Conservation (phyloP, 2,888 invertebrate genomes). For the Drosophila pegasa region DNA sequence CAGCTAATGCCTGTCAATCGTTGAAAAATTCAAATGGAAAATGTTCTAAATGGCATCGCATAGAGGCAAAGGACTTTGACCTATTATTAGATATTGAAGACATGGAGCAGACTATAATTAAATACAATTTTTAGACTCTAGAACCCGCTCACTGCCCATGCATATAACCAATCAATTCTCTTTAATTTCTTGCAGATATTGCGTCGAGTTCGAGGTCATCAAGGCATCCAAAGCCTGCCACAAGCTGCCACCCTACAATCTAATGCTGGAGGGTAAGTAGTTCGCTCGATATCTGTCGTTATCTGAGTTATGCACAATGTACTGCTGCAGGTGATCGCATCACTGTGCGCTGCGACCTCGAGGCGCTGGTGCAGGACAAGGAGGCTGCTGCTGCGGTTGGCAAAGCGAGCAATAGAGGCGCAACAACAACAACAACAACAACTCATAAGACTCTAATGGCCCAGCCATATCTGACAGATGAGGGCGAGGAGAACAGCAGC, state of each 20-base stretch:
- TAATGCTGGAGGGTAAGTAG: conserved; percentile 90
- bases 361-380: conserved; percentile 88
- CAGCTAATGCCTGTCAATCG: conserved; percentile 13
- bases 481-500: conserved; percentile 29
- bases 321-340: conserved; percentile 88
- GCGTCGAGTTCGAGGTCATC: conserved; percentile 93
- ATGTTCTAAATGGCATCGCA: neutral
- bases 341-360: conserved; percentile 93
- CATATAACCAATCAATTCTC: neutral
- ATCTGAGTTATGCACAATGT: neutral
- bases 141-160: neutral
- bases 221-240: conserved; percentile 93
- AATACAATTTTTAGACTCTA: neutral
- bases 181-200: conserved; percentile 89
- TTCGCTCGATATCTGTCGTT: neutral
- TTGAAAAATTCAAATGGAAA: conserved; percentile 2
- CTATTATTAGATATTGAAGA: neutral
- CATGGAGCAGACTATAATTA: neutral
- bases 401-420: conserved; percentile 24
- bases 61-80: neutral
- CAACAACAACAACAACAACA: conserved; percentile 57
- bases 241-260: conserved; percentile 89
- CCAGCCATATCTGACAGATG: conserved; percentile 27
- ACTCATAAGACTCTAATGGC: conserved; percentile 25
- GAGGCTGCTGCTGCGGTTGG: conserved; percentile 8